Evolutionary conservation across 2,888 invertebrate species (phyloP).

Genomic region (Willowsia nigromaculata): DNA sequence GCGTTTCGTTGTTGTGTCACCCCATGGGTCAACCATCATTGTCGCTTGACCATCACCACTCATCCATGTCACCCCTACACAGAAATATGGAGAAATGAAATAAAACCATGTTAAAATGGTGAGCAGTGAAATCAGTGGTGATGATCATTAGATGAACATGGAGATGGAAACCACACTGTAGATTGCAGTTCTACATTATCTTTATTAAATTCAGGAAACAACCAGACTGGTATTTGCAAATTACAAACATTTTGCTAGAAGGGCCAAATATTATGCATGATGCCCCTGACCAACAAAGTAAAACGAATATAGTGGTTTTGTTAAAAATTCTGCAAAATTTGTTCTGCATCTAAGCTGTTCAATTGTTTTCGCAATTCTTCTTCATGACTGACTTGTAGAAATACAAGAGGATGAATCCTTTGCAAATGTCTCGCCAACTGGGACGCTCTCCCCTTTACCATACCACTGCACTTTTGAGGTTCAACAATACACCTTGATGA

Average conservation of each 20-base stretch:
- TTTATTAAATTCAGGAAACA: neutral
- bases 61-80: constrained; percentile 1
- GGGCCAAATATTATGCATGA: neutral
- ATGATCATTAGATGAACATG: neutral
- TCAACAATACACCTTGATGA: neutral
- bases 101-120: neutral
- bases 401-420: neutral
- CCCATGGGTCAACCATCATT: constrained; percentile 7
- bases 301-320: too few species aligned
- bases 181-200: too few species aligned
- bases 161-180: too few species aligned
- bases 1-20: neutral
- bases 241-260: neutral
- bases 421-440: neutral
- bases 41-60: constrained; percentile 22
- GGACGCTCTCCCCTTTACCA: neutral
- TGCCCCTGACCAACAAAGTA: neutral
- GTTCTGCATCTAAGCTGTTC: too few species aligned
- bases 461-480: neutral
- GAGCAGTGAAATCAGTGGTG: neutral
- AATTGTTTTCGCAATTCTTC: neutral
- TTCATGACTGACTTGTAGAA: neutral
- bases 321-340: too few species aligned
- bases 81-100: neutral
- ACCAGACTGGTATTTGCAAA: neutral